Evolutionary conservation across 2,797 vertebrate species (phyloP).

Genomic region (Gallinago nigripennis): DNA sequence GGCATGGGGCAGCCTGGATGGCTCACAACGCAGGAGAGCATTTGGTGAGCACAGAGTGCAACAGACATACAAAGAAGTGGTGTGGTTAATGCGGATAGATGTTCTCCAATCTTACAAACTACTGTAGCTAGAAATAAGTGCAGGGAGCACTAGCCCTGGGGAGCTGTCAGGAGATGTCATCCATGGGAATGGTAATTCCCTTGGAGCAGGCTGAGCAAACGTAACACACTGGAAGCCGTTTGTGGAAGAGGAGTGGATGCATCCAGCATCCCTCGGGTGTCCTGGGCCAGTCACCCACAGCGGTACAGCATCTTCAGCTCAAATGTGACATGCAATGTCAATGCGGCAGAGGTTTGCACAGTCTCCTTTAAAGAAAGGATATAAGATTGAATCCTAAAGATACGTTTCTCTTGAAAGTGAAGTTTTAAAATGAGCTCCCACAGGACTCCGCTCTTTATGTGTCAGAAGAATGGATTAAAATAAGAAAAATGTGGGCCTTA

Average conservation of each 20-base stretch:
- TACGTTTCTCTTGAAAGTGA: background rate
- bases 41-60: background rate
- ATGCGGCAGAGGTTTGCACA: background rate
- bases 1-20: background rate
- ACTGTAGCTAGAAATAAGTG: conserved; percentile 33
- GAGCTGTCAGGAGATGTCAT: conserved; percentile 44
- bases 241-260: background rate
- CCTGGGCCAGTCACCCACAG: background rate
- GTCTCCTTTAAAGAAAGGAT: conserved; percentile 36
- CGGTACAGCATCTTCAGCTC: background rate
- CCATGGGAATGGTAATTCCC: background rate
- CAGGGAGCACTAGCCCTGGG: background rate
- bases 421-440: conserved; percentile 52
- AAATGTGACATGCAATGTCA: background rate
- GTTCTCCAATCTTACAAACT: background rate
- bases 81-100: background rate
- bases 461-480: conserved; percentile 54
- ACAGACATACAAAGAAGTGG: background rate
- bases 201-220: conserved; percentile 26
- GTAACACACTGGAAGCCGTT: background rate
- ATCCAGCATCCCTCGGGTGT: background rate
- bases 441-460: conserved; percentile 41
- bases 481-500: conserved; percentile 68
- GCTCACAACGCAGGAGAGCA: background rate
- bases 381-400: conserved; percentile 2